These are phyloP conservation scores for Drosophila nebulosa DNA, from an alignment of 1,140 invertebrate species.

Conservation along the genomic window DNA sequence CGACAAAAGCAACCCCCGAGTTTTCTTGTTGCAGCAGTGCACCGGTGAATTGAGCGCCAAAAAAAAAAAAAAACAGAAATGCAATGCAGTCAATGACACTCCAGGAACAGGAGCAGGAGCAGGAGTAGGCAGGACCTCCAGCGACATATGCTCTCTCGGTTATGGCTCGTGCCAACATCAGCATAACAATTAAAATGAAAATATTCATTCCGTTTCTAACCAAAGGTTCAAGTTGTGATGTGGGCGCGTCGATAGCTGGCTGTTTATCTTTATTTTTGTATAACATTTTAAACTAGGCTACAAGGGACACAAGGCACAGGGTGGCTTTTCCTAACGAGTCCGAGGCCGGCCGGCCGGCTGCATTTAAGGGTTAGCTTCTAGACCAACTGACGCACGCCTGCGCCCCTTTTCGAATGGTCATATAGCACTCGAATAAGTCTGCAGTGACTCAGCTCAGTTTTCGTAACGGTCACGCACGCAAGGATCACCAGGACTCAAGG, in stretches of 20 bases:
- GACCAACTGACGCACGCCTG: constrained; percentile 65
- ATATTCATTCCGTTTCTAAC: constrained; percentile 65
- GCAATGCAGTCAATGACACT: constrained; percentile 64
- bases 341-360: constrained; percentile 41
- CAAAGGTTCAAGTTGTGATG: constrained; percentile 32
- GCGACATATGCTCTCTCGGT: constrained; percentile 50
- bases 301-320: constrained; percentile 17
- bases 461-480: constrained; percentile 71
- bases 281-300: constrained; percentile 51
- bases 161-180: constrained; percentile 72
- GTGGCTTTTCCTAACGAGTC: constrained; percentile 27
- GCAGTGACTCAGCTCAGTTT: neutral
- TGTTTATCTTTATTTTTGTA: constrained; percentile 21
- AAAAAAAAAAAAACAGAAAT: constrained; percentile 19
- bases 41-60: constrained; percentile 58
- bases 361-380: constrained; percentile 68
- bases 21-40: constrained; percentile 44
- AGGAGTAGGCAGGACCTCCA: constrained; percentile 25
- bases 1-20: constrained; percentile 55
- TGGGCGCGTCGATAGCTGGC: constrained; percentile 50
- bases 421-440: constrained; percentile 59
- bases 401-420: constrained; percentile 32
- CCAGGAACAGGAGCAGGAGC: no score
- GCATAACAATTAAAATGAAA: constrained; percentile 72
- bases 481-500: constrained; percentile 24